Base-by-base conservation (phyloP, 2,888 invertebrate genomes). In the Branchellion lobata region DNA sequence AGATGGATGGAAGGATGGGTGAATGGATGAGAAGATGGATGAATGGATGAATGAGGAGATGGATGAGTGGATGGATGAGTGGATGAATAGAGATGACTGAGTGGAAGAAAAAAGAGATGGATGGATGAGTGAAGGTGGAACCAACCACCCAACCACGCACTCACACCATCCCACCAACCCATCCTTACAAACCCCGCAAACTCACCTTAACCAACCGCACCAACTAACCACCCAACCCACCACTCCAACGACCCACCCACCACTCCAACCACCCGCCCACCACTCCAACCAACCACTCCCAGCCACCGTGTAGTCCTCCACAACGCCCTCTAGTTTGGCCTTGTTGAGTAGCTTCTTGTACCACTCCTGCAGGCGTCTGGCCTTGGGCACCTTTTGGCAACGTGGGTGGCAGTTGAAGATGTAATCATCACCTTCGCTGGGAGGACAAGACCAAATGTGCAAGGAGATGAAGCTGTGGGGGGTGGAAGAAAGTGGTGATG, bases 401-500 rank as follows among this genome's bases (percentile, higher is more conserved):
- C 92, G 91, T 81, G 99, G 99, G 91, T 99, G 99, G 89, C 98
- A 99, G 90, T 99, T 99, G 90, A 99, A 99, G 86, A 99, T 99
- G 88, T 99, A 99, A 89, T 99, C 99, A 88, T 99, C 99, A 78
- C 99, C 99, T 90, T 99, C 98, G 65, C 96, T 96, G 0, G 99
- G 99, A 81, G 99, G 99, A 89, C 99, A 99, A n/a, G 99, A 98
- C 99, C 99, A 99, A 85, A 99, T 99, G 87, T 99, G 99, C 81
- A 98, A 99, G 96, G 97, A 96, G n/a, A 96, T 95, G 88, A 96
- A 98, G 47, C 90, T 90, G 83, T 0, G 83, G 57, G 36, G n/a
- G 24, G 11, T 65, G n/a, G 47, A 18, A 47, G 8, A 47, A 18
- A 14, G 8, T 8, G 8, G 47, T 47, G 47, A 18, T 47, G 8